A percentile compares a stretch with the other conserved stretches of the same genome.
phyloP scores from a whole-genome alignment of 1,140 invertebrate species.

The Aphidius gifuensis region DNA sequence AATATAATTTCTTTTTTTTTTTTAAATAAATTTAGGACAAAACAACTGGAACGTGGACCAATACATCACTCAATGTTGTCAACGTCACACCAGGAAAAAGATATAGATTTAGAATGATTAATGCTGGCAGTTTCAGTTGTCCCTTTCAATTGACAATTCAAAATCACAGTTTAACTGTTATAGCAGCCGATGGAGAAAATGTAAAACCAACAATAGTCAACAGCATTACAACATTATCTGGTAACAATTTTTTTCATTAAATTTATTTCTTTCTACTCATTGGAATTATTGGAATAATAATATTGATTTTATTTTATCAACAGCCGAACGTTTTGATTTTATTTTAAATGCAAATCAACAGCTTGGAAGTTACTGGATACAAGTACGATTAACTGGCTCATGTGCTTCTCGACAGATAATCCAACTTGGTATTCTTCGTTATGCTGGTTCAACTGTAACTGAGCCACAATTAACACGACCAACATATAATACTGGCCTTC shows the following conservation, averaged over 20 bases:
- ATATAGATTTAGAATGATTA: slow-evolving; percentile 57
- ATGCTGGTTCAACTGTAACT: slow-evolving; percentile 28
- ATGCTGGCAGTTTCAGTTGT: slow-evolving; percentile 54
- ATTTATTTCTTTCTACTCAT: neutral
- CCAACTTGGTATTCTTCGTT: slow-evolving; percentile 53
- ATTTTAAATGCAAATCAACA: slow-evolving; percentile 46
- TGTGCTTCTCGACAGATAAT: slow-evolving; percentile 47
- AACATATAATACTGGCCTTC: slow-evolving; percentile 3
- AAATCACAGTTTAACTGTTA: slow-evolving; percentile 53
- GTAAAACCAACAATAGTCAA: slow-evolving; percentile 12
- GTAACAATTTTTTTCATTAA: neutral
- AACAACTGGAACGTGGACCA: slow-evolving; percentile 13
- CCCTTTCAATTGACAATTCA: slow-evolving; percentile 56
- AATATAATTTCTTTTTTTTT: neutral
- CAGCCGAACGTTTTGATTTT: slow-evolving; percentile 57
- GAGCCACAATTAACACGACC: neutral
- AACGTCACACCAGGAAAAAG: slow-evolving; percentile 36
- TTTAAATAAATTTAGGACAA: slow-evolving; percentile 12
- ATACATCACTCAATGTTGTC: slow-evolving; percentile 31
- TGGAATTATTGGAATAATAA: neutral
- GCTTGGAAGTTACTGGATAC: slow-evolving; percentile 52
- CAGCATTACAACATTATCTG: slow-evolving; percentile 19
- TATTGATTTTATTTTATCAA: slow-evolving; percentile 30
- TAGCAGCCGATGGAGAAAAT: slow-evolving; percentile 53
- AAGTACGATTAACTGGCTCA: slow-evolving; percentile 45